These are phyloP conservation scores for Eudemis profundana DNA, from an alignment of 2,888 invertebrate species.

Conservation along the genomic window DNA sequence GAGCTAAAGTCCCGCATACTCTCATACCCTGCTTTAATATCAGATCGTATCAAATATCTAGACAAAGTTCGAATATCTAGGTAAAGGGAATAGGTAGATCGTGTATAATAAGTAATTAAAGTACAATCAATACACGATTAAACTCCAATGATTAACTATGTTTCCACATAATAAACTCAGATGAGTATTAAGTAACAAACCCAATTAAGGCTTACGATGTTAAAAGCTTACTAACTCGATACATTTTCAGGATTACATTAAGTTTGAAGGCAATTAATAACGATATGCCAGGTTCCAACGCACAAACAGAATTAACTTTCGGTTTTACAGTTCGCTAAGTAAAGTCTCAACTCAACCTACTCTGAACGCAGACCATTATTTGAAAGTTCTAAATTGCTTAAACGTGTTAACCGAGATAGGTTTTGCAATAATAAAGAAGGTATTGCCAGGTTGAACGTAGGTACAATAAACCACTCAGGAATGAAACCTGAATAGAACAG, in stretches of 20 bases:
- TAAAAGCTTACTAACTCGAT: background rate
- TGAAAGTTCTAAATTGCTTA: constrained; percentile 25
- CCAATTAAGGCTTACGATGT: background rate
- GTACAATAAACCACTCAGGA: background rate
- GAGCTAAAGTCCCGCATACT: too few relatives aligned
- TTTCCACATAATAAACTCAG: too few relatives aligned
- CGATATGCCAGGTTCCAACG: background rate
- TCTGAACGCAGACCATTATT: too few relatives aligned
- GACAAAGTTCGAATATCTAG: too few relatives aligned
- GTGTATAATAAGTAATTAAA: too few relatives aligned
- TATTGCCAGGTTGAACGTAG: background rate
- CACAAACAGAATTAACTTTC: too few relatives aligned
- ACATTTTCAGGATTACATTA: background rate
- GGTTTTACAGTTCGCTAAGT: background rate
- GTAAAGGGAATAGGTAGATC: too few relatives aligned
- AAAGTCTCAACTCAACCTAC: too few relatives aligned
- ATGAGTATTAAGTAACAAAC: background rate
- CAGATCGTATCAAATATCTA: too few relatives aligned
- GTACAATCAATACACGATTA: background rate
- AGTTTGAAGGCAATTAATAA: background rate
- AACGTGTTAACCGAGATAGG: constrained; percentile 16
- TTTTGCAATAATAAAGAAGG: constrained; percentile 1
- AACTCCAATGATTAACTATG: background rate
- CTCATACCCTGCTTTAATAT: too few relatives aligned
- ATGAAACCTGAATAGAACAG: background rate